Evolutionary conservation across 1,140 invertebrate genomes (phyloP), one percentile per base, ranked within the genome.

Genomic region (Lordiphosa collinella): DNA sequence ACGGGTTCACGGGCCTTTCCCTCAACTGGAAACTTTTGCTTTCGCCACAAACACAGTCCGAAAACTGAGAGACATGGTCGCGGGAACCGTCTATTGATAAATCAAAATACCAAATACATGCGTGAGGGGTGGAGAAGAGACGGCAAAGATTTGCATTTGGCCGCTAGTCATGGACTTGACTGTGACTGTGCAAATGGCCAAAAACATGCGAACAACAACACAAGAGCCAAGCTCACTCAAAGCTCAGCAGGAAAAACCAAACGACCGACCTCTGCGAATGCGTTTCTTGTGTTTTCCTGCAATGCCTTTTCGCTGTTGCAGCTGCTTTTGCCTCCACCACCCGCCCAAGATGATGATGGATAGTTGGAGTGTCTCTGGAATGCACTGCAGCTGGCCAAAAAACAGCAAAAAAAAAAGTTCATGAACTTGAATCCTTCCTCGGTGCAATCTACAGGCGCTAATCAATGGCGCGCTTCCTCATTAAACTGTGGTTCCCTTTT

Each of bases 31-130:
- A 32, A 46, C 76, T 82, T 82, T 82, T 84, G 76, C 76, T 84
- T 82, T 82, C 79, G 76, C 78, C 76, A 59, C 60, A 31, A 46
- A 32, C 8, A 29, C 22, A 46, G 13, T 31, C 1, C 29, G 13
- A 48, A 31, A 3, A n/a, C 12, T 12, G 18, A 46, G n/a, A 35
- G 49, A 40, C 36, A 29, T 40, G 37, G 9, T 44, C 41, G 3
- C 14, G 14, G 16, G 18, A 25, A 44, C 31, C 64, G 57, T 72
- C 78, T 82, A 82, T 84, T 84, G 76, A 82, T 82, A 82, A 82
- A 82, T 82, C 78, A 82, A 82, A 36, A 49, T 35, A 49, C 47
- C 78, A 72, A 82, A 84, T 82, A 84, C 54, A 84, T 82, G 76
- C 78, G 78, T 82, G 59, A 51, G 63, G 32, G 18, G 35, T 34